phyloP scores from a whole-genome alignment of 2,113 vertebrate species.

The Apteryx owenii region DNA sequence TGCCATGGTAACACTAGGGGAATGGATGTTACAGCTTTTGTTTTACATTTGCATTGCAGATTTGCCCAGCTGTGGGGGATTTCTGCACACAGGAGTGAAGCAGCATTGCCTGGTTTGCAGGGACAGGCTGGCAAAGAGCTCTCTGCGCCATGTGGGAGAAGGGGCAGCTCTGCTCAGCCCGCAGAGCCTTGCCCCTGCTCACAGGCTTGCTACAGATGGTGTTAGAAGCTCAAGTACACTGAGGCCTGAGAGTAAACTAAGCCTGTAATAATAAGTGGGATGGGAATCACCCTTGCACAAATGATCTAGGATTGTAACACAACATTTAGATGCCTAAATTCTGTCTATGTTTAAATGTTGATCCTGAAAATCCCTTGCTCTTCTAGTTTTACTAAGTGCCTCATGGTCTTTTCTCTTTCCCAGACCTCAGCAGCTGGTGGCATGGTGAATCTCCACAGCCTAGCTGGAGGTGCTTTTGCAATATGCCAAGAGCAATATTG shows the following conservation, averaged over 20 bases:
- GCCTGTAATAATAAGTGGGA: background rate
- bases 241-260: background rate
- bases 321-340: background rate
- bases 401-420: background rate
- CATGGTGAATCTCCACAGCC: accelerated
- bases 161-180: background rate
- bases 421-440: background rate
- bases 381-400: background rate
- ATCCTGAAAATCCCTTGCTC: background rate
- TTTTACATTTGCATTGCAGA: slow-evolving; percentile 35
- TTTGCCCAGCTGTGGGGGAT: slow-evolving; percentile 29
- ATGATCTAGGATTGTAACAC: background rate
- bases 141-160: background rate
- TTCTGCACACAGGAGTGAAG: background rate
- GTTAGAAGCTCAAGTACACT: background rate
- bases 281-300: background rate
- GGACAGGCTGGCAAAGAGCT: background rate
- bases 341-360: accelerated
- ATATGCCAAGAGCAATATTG: accelerated
- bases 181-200: background rate
- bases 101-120: background rate
- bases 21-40: background rate
- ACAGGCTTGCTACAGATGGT: background rate
- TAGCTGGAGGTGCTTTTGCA: background rate
- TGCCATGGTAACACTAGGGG: slow-evolving; percentile 39